Conservation (phyloP, 2,113 vertebrate genomes). For the Mormyrus iriodes region DNA sequence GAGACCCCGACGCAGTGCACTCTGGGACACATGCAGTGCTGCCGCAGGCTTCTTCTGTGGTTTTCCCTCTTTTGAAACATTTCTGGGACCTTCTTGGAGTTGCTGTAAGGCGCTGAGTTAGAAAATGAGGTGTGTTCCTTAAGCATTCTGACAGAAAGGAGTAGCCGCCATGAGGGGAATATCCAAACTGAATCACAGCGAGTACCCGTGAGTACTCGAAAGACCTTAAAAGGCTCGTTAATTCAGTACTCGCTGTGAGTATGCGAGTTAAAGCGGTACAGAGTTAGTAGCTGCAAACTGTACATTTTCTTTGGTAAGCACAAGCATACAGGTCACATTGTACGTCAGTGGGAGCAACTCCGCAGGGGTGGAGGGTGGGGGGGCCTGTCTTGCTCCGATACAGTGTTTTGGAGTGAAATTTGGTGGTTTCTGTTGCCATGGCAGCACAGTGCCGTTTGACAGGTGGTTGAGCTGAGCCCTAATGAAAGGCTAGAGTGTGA, state of each 20-base stretch:
- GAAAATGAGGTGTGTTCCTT: neutral
- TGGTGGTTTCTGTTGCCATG: neutral
- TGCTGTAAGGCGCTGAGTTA: neutral
- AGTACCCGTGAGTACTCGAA: neutral
- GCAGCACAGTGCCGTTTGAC: neutral
- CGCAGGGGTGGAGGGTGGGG: no score
- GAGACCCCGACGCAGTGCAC: neutral
- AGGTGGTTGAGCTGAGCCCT: neutral
- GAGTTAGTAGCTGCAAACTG: neutral
- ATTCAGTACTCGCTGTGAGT: neutral
- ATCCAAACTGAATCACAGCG: neutral
- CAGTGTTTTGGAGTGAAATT: neutral
- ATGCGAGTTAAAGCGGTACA: neutral
- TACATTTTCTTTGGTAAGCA: neutral
- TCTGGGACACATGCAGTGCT: neutral
- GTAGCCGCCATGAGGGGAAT: neutral
- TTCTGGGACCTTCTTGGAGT: neutral
- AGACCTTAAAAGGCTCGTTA: neutral
- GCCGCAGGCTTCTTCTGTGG: neutral
- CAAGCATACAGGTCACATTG: neutral
- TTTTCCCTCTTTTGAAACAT: neutral
- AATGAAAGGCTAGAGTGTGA: neutral
- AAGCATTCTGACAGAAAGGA: neutral
- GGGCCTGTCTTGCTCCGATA: neutral
- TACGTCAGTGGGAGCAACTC: neutral